A percentile compares a stretch with the other conserved stretches of the same genome.
phyloP scores from a whole-genome alignment of 1,140 invertebrate species.

The Cyphomyrmex costatus region DNA sequence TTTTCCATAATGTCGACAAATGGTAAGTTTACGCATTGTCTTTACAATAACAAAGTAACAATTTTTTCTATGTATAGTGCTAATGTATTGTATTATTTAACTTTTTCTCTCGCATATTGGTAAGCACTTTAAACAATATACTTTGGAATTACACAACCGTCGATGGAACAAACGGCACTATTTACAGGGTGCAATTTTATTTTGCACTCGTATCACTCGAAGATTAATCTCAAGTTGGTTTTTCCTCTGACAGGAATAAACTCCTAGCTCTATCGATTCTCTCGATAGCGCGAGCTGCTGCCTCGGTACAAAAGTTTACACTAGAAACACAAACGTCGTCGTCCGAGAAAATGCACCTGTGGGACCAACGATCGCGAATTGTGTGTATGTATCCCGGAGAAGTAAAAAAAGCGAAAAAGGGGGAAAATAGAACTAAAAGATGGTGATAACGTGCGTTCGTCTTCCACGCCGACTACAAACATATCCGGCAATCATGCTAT shows the following conservation, averaged over 20 bases:
- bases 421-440: conserved; percentile 1
- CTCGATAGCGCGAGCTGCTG: background rate
- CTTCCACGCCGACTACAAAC: background rate
- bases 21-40: background rate
- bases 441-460: conserved; percentile 39
- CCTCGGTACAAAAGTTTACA: conserved; percentile 8
- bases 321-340: conserved; percentile 31
- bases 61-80: background rate
- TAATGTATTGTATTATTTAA: background rate
- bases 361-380: conserved; percentile 5
- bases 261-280: background rate
- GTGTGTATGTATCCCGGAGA: background rate
- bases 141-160: background rate
- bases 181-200: conserved; percentile 41
- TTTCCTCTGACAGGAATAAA: background rate
- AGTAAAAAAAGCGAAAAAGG: background rate
- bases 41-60: background rate
- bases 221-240: conserved; percentile 40
- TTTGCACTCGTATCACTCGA: background rate
- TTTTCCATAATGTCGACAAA: background rate
- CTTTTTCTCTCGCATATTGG: background rate
- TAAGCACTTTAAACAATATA: background rate
- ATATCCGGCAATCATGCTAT: background rate
- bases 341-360: conserved; percentile 3
- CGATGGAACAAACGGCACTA: conserved; percentile 31